These are phyloP conservation scores for Belgica antarctica DNA, from an alignment of 2,888 invertebrate species.

Conservation along the genomic window DNA sequence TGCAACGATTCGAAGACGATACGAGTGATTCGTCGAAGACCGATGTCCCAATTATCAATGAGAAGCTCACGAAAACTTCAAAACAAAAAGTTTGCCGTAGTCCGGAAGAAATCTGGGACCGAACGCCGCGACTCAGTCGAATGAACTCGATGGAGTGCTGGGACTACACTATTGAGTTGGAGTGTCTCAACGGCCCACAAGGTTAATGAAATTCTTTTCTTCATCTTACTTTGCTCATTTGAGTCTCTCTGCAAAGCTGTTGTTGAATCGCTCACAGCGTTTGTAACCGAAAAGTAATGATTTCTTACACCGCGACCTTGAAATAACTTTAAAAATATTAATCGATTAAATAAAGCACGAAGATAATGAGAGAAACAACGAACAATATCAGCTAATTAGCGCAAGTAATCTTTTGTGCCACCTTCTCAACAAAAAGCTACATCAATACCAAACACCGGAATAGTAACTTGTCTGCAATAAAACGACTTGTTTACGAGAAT, in stretches of 20 bases:
- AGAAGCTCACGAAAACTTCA: slow-evolving; percentile 30
- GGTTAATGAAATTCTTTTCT: slow-evolving; percentile 56
- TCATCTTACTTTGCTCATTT: not conserved
- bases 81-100: not conserved
- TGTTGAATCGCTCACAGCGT: not conserved
- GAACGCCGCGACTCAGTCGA: slow-evolving; percentile 48
- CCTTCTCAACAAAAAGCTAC: not conserved
- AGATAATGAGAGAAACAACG: not conserved
- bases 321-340: no score
- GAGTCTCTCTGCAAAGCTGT: not conserved
- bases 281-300: not conserved
- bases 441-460: no score
- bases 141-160: slow-evolving; percentile 75
- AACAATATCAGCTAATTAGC: slow-evolving; percentile 17
- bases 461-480: no score
- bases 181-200: slow-evolving; percentile 74
- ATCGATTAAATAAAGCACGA: no score
- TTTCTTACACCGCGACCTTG: not conserved
- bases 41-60: slow-evolving; percentile 1
- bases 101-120: slow-evolving; percentile 38
- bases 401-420: not conserved
- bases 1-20: not conserved
- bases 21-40: not conserved
- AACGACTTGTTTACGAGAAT: no score
- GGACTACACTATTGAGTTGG: slow-evolving; percentile 82